Evolutionary conservation across 2,113 vertebrate genomes (phyloP).

Genomic region (Caranx ignobilis): DNA sequence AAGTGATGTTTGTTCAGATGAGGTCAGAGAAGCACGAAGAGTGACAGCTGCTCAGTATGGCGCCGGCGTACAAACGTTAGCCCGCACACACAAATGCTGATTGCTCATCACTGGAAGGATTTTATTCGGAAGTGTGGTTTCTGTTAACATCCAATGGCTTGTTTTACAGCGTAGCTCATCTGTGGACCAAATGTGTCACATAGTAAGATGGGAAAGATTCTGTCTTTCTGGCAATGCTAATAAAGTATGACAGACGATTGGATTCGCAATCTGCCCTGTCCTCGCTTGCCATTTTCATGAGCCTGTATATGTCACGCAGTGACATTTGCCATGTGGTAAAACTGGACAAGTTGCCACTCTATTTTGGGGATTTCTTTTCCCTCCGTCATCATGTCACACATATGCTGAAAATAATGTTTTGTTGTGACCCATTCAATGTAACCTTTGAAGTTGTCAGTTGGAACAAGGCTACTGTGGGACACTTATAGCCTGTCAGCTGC

Average conservation of each 20-base stretch:
- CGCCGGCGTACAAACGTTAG: constrained; percentile 22
- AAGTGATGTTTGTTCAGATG: constrained; percentile 44
- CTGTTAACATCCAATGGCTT: constrained; percentile 65
- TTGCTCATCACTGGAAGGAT: constrained; percentile 47
- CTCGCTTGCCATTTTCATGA: constrained; percentile 66
- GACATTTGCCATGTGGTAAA: constrained; percentile 77
- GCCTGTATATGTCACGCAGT: constrained; percentile 64
- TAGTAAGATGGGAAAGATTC: constrained; percentile 48
- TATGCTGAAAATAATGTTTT: constrained; percentile 71
- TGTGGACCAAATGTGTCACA: constrained; percentile 78
- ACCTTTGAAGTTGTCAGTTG: constrained; percentile 70
- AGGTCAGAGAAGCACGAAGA: not conserved
- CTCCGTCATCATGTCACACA: constrained; percentile 43
- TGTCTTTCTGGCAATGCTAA: constrained; percentile 40
- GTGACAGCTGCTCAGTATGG: constrained; percentile 36
- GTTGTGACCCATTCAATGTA: constrained; percentile 58
- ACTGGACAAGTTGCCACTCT: constrained; percentile 64
- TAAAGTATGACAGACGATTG: constrained; percentile 67
- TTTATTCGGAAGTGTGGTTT: constrained; percentile 56
- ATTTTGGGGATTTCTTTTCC: constrained; percentile 26
- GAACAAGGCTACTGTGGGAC: constrained; percentile 67
- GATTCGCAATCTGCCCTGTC: constrained; percentile 56
- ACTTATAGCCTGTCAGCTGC: constrained; percentile 67
- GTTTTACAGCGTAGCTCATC: constrained; percentile 69
- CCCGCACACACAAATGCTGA: constrained; percentile 37